A percentile compares a stretch with the other conserved stretches of the same genome.
These are phyloP conservation scores for Sphinx pinastri DNA, from an alignment of 2,888 invertebrate species.

Conservation along the genomic window DNA sequence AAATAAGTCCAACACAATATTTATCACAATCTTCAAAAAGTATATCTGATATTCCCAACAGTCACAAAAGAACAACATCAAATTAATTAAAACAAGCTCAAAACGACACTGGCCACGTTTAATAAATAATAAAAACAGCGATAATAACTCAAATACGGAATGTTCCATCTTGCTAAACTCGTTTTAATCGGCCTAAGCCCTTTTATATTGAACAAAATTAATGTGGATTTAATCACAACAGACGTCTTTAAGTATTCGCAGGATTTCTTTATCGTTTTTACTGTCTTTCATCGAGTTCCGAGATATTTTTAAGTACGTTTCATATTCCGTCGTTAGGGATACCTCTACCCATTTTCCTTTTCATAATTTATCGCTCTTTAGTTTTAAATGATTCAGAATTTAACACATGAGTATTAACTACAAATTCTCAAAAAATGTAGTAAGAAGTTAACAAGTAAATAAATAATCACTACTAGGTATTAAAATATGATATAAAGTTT, in stretches of 20 bases:
- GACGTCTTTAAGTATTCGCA: slow-evolving; percentile 45
- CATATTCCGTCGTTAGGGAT: slow-evolving; percentile 1
- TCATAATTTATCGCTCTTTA: background rate
- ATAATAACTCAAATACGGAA: slow-evolving; percentile 18
- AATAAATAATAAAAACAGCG: slow-evolving; percentile 37
- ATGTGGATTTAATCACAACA: slow-evolving; percentile 60
- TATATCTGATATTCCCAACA: too few relatives aligned
- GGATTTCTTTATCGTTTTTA: slow-evolving; percentile 50
- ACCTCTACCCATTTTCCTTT: background rate
- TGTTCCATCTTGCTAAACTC: slow-evolving; percentile 29
- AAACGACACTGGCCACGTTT: slow-evolving; percentile 26
- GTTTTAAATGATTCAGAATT: background rate
- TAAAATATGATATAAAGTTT: too few relatives aligned
- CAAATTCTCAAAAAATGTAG: too few relatives aligned
- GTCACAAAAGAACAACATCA: background rate
- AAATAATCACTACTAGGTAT: too few relatives aligned
- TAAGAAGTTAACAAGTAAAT: too few relatives aligned
- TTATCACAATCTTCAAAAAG: too few relatives aligned
- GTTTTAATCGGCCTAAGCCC: slow-evolving; percentile 49
- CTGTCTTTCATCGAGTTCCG: slow-evolving; percentile 47
- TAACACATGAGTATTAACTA: background rate
- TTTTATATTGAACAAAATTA: slow-evolving; percentile 65
- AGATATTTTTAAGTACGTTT: slow-evolving; percentile 23
- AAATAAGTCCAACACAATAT: too few relatives aligned
- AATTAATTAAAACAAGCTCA: background rate